Evolutionary conservation across 2,888 invertebrate genomes (phyloP).

Genomic region (Cryptus viduatorius): DNA sequence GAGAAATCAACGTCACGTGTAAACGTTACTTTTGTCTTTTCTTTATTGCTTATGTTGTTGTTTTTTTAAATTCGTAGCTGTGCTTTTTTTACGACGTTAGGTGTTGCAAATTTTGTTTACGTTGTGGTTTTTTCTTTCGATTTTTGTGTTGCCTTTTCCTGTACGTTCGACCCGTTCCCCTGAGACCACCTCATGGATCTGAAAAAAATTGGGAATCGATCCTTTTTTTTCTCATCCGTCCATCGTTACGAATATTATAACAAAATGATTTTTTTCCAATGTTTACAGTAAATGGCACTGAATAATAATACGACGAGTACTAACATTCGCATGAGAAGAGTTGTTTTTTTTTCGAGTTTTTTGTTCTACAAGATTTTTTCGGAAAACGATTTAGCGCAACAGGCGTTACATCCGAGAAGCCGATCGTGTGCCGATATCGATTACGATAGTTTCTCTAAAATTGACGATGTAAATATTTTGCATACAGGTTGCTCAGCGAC

Average conservation of each 20-base stretch:
- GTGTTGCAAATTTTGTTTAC: slow-evolving; percentile 68
- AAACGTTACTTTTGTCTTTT: slow-evolving; percentile 24
- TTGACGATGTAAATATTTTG: slow-evolving; percentile 22
- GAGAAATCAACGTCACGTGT: not conserved
- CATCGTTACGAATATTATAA: slow-evolving; percentile 49
- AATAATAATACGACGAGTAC: slow-evolving; percentile 61
- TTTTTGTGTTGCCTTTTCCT: slow-evolving; percentile 44
- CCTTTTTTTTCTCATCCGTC: not conserved
- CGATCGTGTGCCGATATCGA: slow-evolving; percentile 8
- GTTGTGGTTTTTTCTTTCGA: slow-evolving; percentile 68
- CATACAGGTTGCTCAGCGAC: slow-evolving; percentile 89
- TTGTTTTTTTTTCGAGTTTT: not conserved
- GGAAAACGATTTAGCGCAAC: not conserved
- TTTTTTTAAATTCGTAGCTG: slow-evolving; percentile 59
- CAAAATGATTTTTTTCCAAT: slow-evolving; percentile 49
- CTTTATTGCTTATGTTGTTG: slow-evolving; percentile 41
- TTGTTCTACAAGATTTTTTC: slow-evolving; percentile 22
- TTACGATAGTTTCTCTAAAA: slow-evolving; percentile 10
- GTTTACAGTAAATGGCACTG: slow-evolving; percentile 66
- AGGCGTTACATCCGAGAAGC: not conserved
- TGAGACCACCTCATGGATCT: slow-evolving; percentile 2
- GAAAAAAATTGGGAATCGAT: slow-evolving; percentile 5
- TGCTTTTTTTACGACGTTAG: slow-evolving; percentile 67
- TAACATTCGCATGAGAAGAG: slow-evolving; percentile 63
- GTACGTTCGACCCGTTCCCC: slow-evolving; percentile 42